These are phyloP conservation scores for Morbakka virulenta DNA, from an alignment of 30 jellyfish, hydroid and myxozoan genomes.

Conservation along the genomic window DNA sequence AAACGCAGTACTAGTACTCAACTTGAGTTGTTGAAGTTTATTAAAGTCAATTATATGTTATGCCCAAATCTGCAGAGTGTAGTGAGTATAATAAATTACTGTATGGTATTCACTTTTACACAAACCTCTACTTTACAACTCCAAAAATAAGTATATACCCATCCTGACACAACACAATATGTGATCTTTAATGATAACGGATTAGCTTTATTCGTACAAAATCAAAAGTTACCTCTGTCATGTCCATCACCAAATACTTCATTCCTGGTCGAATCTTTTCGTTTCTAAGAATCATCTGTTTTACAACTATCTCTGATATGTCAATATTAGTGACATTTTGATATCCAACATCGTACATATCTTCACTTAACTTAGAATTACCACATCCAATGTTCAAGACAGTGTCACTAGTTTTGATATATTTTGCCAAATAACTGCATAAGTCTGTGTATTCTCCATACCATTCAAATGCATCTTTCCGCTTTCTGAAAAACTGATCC, in stretches of 20 bases:
- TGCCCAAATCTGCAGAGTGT: no score
- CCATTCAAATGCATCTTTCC: conserved; percentile 59
- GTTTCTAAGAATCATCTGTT: conserved; percentile 40
- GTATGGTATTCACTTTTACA: no score
- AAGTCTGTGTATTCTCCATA: conserved; percentile 52
- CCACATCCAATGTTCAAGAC: conserved; percentile 55
- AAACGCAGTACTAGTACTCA: no score
- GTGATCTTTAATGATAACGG: no score
- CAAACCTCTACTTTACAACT: no score
- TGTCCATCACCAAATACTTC: conserved; percentile 36
- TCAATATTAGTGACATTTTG: conserved; percentile 29
- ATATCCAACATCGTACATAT: conserved; percentile 59
- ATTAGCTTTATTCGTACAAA: neutral
- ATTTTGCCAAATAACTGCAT: conserved; percentile 4
- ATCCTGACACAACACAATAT: no score
- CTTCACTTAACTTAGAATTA: conserved; percentile 49
- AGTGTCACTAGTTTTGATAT: neutral
- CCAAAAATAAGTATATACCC: no score
- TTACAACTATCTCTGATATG: conserved; percentile 46
- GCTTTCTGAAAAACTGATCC: conserved; percentile 45
- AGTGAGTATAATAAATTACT: no score
- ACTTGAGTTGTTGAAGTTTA: no score
- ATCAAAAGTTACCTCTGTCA: conserved; percentile 13
- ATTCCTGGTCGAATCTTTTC: conserved; percentile 17
- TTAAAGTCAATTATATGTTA: no score